These are phyloP conservation scores for Gobiocypris rarus DNA, from an alignment of 2,113 vertebrate genomes.

Conservation along the genomic window DNA sequence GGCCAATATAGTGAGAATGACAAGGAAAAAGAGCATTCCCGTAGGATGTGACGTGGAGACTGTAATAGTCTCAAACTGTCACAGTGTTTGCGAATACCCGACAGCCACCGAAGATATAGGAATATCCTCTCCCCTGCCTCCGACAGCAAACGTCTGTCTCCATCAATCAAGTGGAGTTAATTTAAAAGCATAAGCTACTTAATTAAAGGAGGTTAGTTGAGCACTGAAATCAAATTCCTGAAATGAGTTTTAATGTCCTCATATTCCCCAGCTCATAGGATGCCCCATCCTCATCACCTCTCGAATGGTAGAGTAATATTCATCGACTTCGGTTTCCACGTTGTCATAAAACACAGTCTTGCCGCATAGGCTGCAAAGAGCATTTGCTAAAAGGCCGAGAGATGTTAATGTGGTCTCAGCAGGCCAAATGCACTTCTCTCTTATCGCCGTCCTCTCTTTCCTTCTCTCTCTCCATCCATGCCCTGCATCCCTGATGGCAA, in stretches of 20 bases:
- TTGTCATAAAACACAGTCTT: slow-evolving; percentile 32
- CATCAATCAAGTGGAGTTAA: slow-evolving; percentile 78
- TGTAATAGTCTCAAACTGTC: slow-evolving; percentile 77
- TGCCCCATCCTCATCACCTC: slow-evolving; percentile 58
- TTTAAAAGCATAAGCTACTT: slow-evolving; percentile 81
- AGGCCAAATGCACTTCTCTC: slow-evolving; percentile 52
- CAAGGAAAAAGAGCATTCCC: slow-evolving; percentile 62
- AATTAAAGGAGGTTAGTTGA: slow-evolving; percentile 80
- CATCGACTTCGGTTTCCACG: slow-evolving; percentile 3
- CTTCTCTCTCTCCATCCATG: slow-evolving; percentile 53
- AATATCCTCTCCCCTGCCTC: slow-evolving; percentile 41
- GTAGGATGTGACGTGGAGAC: slow-evolving; percentile 72
- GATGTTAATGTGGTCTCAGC: slow-evolving; percentile 48
- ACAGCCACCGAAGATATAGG: slow-evolving; percentile 61
- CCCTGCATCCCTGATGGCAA: slow-evolving; percentile 59
- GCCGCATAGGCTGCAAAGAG: neutral
- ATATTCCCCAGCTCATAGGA: slow-evolving; percentile 61
- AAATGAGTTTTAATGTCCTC: slow-evolving; percentile 73
- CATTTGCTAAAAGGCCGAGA: slow-evolving; percentile 46
- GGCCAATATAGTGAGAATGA: slow-evolving; percentile 52
- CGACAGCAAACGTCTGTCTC: slow-evolving; percentile 67
- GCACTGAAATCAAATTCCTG: slow-evolving; percentile 77
- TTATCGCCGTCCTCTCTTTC: slow-evolving; percentile 37
- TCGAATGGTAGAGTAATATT: slow-evolving; percentile 27
- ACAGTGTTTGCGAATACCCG: slow-evolving; percentile 72